Conservation (phyloP, 2,113 vertebrate species). For the Aegithalos caudatus region DNA sequence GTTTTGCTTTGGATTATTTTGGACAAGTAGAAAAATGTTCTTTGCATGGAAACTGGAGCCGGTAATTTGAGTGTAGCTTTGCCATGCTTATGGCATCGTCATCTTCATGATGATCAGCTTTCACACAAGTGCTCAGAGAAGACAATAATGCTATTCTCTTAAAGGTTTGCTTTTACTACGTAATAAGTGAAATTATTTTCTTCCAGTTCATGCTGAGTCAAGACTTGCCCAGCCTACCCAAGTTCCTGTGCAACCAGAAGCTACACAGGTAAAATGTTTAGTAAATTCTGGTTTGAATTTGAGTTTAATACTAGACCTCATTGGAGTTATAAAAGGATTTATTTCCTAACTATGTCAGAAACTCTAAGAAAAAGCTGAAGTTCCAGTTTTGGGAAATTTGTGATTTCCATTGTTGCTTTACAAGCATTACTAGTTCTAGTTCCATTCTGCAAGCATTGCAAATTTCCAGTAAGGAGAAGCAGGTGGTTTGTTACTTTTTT, state of each 20-base stretch:
- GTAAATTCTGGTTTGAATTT: neutral
- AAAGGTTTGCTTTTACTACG: neutral
- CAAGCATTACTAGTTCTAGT: neutral
- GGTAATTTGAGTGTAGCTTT: neutral
- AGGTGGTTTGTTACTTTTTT: neutral
- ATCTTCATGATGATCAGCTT: neutral
- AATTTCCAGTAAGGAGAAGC: neutral
- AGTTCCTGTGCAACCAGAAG: slow-evolving; percentile 87
- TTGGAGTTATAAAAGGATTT: neutral
- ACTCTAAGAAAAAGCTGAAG: neutral
- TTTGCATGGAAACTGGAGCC: neutral
- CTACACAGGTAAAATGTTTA: slow-evolving; percentile 79
- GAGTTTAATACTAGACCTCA: neutral
- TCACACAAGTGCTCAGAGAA: neutral
- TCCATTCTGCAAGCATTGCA: neutral
- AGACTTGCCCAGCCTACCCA: slow-evolving; percentile 85
- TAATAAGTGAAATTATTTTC: slow-evolving; percentile 2
- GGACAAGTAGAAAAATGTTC: neutral
- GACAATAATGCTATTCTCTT: neutral
- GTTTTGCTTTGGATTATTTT: neutral
- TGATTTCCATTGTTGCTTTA: neutral
- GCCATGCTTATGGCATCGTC: neutral
- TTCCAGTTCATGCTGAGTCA: slow-evolving; percentile 85
- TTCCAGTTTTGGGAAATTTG: fast-evolving
- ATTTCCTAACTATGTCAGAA: neutral